Conservation (phyloP, 2,888 invertebrate species). For the Odontocolon sp. region DNA sequence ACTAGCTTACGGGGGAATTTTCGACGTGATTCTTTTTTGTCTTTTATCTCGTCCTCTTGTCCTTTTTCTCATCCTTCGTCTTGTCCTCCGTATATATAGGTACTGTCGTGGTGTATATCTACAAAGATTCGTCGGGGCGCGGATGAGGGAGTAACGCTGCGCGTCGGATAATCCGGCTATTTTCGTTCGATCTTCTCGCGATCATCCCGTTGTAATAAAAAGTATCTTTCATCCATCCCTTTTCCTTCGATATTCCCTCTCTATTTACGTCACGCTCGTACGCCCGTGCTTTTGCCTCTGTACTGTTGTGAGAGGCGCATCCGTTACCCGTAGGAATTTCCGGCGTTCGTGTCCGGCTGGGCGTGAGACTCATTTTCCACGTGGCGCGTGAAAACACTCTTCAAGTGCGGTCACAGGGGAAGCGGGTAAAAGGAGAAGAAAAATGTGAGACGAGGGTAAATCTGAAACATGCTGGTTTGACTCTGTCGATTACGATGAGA, state of each 20-base stretch:
- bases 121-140: slow-evolving; percentile 22
- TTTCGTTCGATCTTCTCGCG: slow-evolving; percentile 60
- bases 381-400: slow-evolving; percentile 45
- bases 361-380: slow-evolving; percentile 58
- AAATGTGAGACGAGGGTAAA: neutral
- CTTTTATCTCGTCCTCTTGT: neutral
- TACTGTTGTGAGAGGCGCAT: slow-evolving; percentile 1
- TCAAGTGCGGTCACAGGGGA: neutral
- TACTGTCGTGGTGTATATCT: slow-evolving; percentile 1
- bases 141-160: neutral
- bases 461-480: neutral
- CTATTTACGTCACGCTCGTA: neutral
- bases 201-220: slow-evolving; percentile 42
- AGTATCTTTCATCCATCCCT: slow-evolving; percentile 10
- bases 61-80: neutral
- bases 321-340: slow-evolving; percentile 52
- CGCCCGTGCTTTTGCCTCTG: neutral
- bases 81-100: neutral
- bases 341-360: slow-evolving; percentile 39
- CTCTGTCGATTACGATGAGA: neutral
- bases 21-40: slow-evolving; percentile 20
- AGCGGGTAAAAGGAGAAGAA: neutral
- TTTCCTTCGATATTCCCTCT: neutral
- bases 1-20: slow-evolving; percentile 34
- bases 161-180: slow-evolving; percentile 54